phyloP scores from a whole-genome alignment of 53 echinoderm and acorn worm genomes.

The Paelopatides confundens region DNA sequence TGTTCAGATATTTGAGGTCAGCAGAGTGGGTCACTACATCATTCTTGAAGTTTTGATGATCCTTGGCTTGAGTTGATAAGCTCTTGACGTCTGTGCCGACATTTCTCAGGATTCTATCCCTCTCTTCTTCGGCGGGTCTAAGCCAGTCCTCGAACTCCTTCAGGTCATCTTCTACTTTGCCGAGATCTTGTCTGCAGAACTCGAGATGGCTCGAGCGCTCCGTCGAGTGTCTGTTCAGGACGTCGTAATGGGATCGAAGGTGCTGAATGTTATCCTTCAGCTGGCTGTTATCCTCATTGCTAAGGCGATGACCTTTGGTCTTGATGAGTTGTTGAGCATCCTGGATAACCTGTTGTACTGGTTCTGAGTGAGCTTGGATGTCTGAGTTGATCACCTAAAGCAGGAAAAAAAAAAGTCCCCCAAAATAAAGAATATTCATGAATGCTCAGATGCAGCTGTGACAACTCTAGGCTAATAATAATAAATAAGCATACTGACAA shows the following conservation, averaged over 20 bases:
- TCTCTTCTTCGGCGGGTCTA: conserved; percentile 74
- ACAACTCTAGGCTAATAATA: too few species aligned
- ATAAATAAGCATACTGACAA: too few species aligned
- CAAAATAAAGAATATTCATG: too few species aligned
- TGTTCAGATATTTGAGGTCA: conserved; percentile 90
- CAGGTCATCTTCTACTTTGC: conserved; percentile 80
- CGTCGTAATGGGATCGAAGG: conserved; percentile 84
- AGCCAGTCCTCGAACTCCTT: conserved; percentile 87
- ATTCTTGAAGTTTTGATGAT: conserved; percentile 84
- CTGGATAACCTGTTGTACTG: conserved; percentile 87
- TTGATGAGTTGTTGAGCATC: conserved; percentile 85
- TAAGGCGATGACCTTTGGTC: conserved; percentile 77
- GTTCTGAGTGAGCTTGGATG: conserved; percentile 82
- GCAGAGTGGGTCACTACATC: conserved; percentile 94
- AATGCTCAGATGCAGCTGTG: too few species aligned
- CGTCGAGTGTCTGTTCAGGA: conserved; percentile 78
- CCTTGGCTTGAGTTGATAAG: conserved; percentile 64
- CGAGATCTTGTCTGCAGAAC: conserved; percentile 77
- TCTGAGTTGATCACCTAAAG: conserved; percentile 79
- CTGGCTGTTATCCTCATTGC: conserved; percentile 65
- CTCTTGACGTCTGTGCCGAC: conserved; percentile 75
- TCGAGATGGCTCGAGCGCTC: conserved; percentile 74
- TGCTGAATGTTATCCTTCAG: conserved; percentile 75
- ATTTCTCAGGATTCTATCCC: conserved; percentile 68
- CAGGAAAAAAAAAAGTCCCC: not conserved